phyloP scores from a whole-genome alignment of 2,888 invertebrate genomes.

The Cistogaster globosa region DNA sequence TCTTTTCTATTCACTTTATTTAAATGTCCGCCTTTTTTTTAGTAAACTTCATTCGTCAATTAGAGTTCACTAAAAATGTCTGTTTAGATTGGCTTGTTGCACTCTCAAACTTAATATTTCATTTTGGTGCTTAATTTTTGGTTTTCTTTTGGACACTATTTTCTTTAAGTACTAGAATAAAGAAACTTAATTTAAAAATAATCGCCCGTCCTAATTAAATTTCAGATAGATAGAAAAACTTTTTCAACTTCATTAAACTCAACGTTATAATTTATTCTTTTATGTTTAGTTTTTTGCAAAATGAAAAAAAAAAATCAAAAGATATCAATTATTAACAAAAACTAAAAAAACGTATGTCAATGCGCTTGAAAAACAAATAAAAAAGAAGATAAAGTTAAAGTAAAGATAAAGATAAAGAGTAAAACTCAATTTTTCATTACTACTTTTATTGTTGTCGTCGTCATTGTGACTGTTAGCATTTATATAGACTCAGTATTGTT shows the following conservation, averaged over 20 bases:
- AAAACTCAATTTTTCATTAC: slow-evolving; percentile 77
- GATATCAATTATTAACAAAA: slow-evolving; percentile 52
- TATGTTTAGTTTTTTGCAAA: slow-evolving; percentile 36
- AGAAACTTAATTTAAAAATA: slow-evolving; percentile 31
- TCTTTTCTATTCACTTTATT: not conserved
- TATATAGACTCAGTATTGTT: slow-evolving; percentile 75
- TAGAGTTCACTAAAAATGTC: slow-evolving; percentile 46
- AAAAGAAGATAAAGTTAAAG: slow-evolving; percentile 34
- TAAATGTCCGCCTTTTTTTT: not conserved
- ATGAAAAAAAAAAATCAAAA: slow-evolving; percentile 28
- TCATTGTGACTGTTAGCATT: slow-evolving; percentile 78
- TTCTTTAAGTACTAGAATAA: slow-evolving; percentile 7
- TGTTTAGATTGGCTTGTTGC: slow-evolving; percentile 66
- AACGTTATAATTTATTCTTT: slow-evolving; percentile 65
- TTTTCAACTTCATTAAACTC: slow-evolving; percentile 67
- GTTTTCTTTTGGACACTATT: slow-evolving; percentile 11
- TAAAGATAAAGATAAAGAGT: slow-evolving; percentile 48
- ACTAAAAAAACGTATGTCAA: slow-evolving; percentile 51
- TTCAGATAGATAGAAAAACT: slow-evolving; percentile 19
- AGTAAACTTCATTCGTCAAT: not conserved
- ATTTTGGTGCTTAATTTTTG: not conserved
- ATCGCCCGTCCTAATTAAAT: slow-evolving; percentile 30
- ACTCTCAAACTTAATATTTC: slow-evolving; percentile 41
- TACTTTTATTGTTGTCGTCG: slow-evolving; percentile 76
- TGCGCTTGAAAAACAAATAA: slow-evolving; percentile 28